Percentiles rank a stretch among this genome's conserved stretches.
These are phyloP conservation scores for Galleria mellonella DNA, from an alignment of 1,140 invertebrate genomes.

Conservation along the genomic window DNA sequence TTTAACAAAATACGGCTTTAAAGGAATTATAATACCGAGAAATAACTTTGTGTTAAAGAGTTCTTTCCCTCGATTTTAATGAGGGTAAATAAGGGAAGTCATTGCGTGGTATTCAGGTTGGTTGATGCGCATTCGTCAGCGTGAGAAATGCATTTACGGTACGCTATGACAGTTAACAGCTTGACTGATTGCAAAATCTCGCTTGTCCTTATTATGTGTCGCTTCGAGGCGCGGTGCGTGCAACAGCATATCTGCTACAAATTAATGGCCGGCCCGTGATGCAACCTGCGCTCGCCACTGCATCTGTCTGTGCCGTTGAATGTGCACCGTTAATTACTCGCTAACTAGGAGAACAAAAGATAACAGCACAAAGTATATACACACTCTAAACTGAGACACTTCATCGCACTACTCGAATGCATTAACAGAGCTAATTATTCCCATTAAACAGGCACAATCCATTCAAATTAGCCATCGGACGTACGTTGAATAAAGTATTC, in stretches of 20 bases:
- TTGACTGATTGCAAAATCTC: slow-evolving; percentile 28
- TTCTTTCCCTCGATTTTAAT: slow-evolving; percentile 32
- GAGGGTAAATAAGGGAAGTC: slow-evolving; percentile 34
- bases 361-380: slow-evolving; percentile 27
- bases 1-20: slow-evolving; percentile 17
- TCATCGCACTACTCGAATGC: slow-evolving; percentile 15
- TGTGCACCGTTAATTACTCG: slow-evolving; percentile 30
- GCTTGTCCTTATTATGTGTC: slow-evolving; percentile 16
- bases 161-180: slow-evolving; percentile 19
- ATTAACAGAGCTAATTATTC: slow-evolving; percentile 67
- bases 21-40: slow-evolving; percentile 26
- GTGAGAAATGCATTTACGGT: slow-evolving; percentile 29
- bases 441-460: slow-evolving; percentile 62
- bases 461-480: slow-evolving; percentile 69
- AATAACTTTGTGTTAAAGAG: slow-evolving; percentile 25
- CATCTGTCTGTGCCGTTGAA: slow-evolving; percentile 8
- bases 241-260: slow-evolving; percentile 14
- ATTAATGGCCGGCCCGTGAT: slow-evolving; percentile 17
- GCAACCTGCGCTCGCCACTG: slow-evolving; percentile 16
- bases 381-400: slow-evolving; percentile 34
- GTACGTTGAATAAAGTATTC: slow-evolving; percentile 66
- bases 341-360: slow-evolving; percentile 44
- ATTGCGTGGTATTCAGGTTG: slow-evolving; percentile 28
- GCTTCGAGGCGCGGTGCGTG: slow-evolving; percentile 14
- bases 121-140: slow-evolving; percentile 26